Conservation (phyloP, 2,888 invertebrate genomes). For the Xanthostigma xanthostigma region DNA sequence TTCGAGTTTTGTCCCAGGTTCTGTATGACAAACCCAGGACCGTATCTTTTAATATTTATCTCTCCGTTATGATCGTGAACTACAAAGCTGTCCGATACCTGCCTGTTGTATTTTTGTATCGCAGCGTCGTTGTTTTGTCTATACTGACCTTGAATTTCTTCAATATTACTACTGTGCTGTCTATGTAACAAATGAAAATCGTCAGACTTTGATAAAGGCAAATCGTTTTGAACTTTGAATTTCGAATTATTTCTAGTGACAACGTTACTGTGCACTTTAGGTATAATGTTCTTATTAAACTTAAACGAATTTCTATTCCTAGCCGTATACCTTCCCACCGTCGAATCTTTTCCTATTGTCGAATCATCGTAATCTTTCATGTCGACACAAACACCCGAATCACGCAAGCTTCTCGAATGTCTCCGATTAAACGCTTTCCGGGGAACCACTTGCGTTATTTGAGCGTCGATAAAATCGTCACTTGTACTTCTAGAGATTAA, state of each 20-base stretch:
- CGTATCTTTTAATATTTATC: not conserved
- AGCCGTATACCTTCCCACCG: no score
- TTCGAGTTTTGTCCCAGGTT: not conserved
- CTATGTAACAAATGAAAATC: not conserved
- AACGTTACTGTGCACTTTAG: constrained; percentile 2
- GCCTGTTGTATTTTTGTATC: constrained; percentile 1
- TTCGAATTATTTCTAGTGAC: constrained; percentile 4
- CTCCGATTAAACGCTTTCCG: constrained; percentile 2
- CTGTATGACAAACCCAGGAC: no score
- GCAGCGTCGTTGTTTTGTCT: not conserved
- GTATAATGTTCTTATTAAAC: constrained; percentile 2
- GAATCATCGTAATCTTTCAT: constrained; percentile 4
- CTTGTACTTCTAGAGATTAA: no score
- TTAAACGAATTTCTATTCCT: constrained; percentile 2
- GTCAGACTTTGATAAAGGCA: constrained; percentile 5
- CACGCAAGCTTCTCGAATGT: constrained; percentile 5
- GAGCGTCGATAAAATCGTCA: no score
- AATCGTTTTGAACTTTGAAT: constrained; percentile 2
- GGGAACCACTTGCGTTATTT: not conserved
- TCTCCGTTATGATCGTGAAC: not conserved
- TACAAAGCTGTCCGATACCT: constrained; percentile 4
- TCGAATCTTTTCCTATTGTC: not conserved
- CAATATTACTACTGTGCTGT: not conserved
- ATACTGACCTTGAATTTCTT: not conserved
- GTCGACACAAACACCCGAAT: constrained; percentile 4